Evolutionary conservation across 2,113 vertebrate genomes (phyloP), one percentile per base, ranked within the genome.

Genomic region (Alligator sinensis): DNA sequence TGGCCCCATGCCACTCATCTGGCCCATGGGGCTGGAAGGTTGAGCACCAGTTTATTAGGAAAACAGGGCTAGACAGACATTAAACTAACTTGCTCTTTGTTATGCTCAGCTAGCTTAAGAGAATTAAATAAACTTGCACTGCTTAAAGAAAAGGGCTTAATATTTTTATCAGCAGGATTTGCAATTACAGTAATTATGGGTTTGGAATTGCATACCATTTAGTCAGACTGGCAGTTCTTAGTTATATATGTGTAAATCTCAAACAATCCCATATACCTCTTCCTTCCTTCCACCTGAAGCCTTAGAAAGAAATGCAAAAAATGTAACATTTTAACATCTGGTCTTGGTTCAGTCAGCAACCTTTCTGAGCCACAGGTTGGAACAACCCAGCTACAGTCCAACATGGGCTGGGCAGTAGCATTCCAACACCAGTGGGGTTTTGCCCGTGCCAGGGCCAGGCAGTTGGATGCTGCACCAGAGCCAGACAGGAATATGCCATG

Each of bases 141-240:
- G 86, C 13, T 38, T 77, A 4, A 4, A 91, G 57, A 70, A 93
- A n/a, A 58, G 6, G 2, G 78, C 60, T 58, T 76, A 72, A 57
- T 70, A 72, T 64, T 68, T 30, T 68, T 30, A 68, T 30, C 66
- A 68, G 19, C 5, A 16, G 28, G n/a, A 68, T 28, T 70, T 70
- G n/a, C n/a, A 70, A 18, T 34, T 76, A 14, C n/a, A 12, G 1
- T 76, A 17, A 17, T n/a, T 70, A 15, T 0, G 0, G 72, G 7
- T 78, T 88, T 84, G 62, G 28, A n/a, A 88, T 95, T 0, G 0
- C 0, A 0, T 66, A 70, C 18, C 64, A 30, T 84, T 82, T 27
- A 64, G 57, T 83, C 57, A 68, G 54, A 91, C 79, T 78, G 76
- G 19, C 18, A 47, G 57, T 38, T 30, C 57, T 47, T 22, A 38